Conservation (phyloP, 1,140 invertebrate genomes). For the Lordiphosa mommai region DNA sequence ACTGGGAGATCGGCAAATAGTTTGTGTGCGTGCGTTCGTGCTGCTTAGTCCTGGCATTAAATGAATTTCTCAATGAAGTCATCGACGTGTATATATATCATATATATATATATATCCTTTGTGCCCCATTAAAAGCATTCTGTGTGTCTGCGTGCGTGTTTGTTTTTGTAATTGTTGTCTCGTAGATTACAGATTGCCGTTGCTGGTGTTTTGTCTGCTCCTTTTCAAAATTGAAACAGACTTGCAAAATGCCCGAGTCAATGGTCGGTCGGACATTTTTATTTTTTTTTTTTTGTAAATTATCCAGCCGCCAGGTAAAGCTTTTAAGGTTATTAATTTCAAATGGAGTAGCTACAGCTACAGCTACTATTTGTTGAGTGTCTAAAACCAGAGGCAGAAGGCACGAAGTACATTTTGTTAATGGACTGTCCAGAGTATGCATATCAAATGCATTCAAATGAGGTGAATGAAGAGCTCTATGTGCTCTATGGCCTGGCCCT, state of each 20-base stretch:
- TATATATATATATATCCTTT: constrained; percentile 28
- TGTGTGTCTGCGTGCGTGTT: constrained; percentile 26
- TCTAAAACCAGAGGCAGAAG: background rate
- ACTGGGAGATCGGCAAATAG: constrained; percentile 1
- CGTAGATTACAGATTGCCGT: constrained; percentile 44
- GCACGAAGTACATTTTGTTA: constrained; percentile 24
- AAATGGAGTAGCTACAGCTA: background rate
- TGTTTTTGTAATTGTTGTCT: constrained; percentile 48
- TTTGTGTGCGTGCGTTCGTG: constrained; percentile 27
- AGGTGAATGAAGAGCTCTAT: background rate
- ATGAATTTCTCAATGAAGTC: constrained; percentile 56
- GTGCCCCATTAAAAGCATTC: constrained; percentile 23
- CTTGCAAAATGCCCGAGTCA: constrained; percentile 38
- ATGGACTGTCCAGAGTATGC: constrained; percentile 4
- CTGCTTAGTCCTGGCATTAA: constrained; percentile 37
- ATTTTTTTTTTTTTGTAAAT: too few species aligned
- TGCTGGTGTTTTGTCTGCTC: constrained; percentile 13
- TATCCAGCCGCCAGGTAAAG: constrained; percentile 19
- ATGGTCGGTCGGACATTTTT: background rate
- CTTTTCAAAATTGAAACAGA: constrained; percentile 32
- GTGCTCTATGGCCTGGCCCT: too few species aligned
- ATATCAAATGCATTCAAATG: constrained; percentile 18
- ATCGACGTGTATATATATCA: constrained; percentile 3
- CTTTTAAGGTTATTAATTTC: constrained; percentile 44
- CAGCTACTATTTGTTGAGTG: too few species aligned